Evolutionary conservation across 2,888 invertebrate genomes (phyloP).

Genomic region (Notodonta dromedarius): DNA sequence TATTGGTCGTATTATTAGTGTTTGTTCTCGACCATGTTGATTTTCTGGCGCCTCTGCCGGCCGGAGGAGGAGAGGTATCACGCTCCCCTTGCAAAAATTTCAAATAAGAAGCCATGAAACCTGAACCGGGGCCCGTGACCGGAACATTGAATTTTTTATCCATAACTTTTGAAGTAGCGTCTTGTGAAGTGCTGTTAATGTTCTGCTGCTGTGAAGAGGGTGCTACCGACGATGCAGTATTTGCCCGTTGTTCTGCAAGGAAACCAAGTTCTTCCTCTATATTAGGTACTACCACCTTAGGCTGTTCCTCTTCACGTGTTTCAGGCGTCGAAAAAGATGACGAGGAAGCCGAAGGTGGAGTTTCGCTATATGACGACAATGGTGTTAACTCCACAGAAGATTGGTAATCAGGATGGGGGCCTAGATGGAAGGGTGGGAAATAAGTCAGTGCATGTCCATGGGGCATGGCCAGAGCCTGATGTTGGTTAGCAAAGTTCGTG

Average conservation of each 20-base stretch:
- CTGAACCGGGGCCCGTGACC: conserved; percentile 86
- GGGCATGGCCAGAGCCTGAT: conserved; percentile 87
- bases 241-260: conserved; percentile 86
- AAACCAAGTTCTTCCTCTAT: conserved; percentile 95
- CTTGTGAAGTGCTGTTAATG: conserved; percentile 77
- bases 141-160: conserved; percentile 86
- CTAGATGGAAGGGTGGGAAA: conserved; percentile 90
- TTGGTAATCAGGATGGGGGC: conserved; percentile 88
- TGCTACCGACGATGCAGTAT: conserved; percentile 80
- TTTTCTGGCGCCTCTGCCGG: conserved; percentile 87
- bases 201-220: conserved; percentile 80
- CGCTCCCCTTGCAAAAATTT: conserved; percentile 93
- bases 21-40: conserved; percentile 86
- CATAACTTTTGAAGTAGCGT: conserved; percentile 78
- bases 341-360: conserved; percentile 84
- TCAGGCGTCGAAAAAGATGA: conserved; percentile 83
- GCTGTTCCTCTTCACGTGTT: conserved; percentile 87
- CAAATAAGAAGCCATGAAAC: conserved; percentile 94
- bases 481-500: conserved; percentile 84
- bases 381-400: conserved; percentile 87
- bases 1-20: conserved; percentile 68
- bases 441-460: conserved; percentile 90
- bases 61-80: conserved; percentile 91
- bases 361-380: conserved; percentile 83
- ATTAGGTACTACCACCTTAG: conserved; percentile 94